Conservation (phyloP, 1,140 invertebrate species). For the Lordiphosa collinella region DNA sequence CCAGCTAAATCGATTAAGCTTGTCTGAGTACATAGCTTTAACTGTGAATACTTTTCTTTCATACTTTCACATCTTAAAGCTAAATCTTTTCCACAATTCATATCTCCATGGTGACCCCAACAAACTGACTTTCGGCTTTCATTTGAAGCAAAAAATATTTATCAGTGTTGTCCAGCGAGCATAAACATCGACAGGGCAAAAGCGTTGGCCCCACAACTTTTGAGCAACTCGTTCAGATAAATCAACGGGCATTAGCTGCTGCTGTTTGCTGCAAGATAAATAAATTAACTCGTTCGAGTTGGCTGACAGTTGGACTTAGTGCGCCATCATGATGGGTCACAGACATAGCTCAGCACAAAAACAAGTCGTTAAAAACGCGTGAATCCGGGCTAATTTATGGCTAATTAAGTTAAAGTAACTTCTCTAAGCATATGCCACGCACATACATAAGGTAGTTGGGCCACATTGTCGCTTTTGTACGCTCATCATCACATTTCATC, state of each 20-base stretch:
- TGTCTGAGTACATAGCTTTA: too few relatives aligned
- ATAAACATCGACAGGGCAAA: constrained; percentile 12
- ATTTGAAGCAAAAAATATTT: constrained; percentile 25
- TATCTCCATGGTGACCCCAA: constrained; percentile 9
- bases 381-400: constrained; percentile 56
- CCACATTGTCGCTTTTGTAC: constrained; percentile 10
- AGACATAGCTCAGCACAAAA: constrained; percentile 26
- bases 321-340: constrained; percentile 20
- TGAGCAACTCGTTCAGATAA: constrained; percentile 40
- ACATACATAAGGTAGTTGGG: not conserved
- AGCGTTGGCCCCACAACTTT: constrained; percentile 16
- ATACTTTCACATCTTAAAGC: too few relatives aligned
- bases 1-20: too few relatives aligned
- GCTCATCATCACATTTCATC: constrained; percentile 1
- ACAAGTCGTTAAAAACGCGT: constrained; percentile 57
- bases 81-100: constrained; percentile 17
- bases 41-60: too few relatives aligned
- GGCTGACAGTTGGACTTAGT: constrained; percentile 40
- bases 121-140: constrained; percentile 24
- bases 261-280: constrained; percentile 33
- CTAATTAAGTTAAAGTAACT: constrained; percentile 57
- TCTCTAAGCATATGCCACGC: constrained; percentile 5
- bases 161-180: constrained; percentile 26
- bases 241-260: constrained; percentile 35
- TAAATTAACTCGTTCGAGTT: constrained; percentile 58